Percentiles rank a stretch among this genome's conserved stretches.
Conservation (phyloP, 1,140 invertebrate species). For the Trichonephila inaurata region DNA sequence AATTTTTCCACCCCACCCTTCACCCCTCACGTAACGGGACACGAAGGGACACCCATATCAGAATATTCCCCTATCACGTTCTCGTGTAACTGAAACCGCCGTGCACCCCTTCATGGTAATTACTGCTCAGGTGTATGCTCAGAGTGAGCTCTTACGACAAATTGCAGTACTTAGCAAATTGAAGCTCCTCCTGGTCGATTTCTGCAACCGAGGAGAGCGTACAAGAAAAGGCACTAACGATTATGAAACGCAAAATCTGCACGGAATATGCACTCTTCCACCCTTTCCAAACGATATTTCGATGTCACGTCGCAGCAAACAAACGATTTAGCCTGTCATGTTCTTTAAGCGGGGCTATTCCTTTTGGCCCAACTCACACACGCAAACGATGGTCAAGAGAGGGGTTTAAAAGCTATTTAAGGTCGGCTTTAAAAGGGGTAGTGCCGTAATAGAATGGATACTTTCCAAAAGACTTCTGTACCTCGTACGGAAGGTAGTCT, state of each 20-base stretch:
- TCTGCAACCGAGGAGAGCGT: neutral
- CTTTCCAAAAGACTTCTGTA: no score
- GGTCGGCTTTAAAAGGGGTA: neutral
- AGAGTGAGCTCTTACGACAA: constrained; percentile 39
- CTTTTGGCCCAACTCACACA: neutral
- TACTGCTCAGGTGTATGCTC: constrained; percentile 52
- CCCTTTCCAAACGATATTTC: neutral
- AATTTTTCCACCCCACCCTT: neutral
- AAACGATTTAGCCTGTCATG: constrained; percentile 27
- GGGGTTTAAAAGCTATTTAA: neutral
- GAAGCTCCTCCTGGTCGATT: constrained; percentile 49
- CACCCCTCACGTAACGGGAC: neutral
- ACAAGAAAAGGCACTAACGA: constrained; percentile 72
- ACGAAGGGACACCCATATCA: constrained; percentile 32
- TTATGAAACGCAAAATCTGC: constrained; percentile 68
- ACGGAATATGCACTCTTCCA: constrained; percentile 11
- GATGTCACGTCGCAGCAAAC: constrained; percentile 43
- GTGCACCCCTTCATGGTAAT: constrained; percentile 54
- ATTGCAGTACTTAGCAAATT: constrained; percentile 76
- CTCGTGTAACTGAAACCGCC: constrained; percentile 30
- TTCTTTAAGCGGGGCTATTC: constrained; percentile 15
- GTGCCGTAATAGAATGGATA: no score
- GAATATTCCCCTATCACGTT: constrained; percentile 63
- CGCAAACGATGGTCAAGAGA: neutral
- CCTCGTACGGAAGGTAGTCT: no score